Percentiles rank a stretch among this genome's conserved stretches.
Conservation (phyloP, 1,140 invertebrate species). For the Sitophilus oryzae region DNA sequence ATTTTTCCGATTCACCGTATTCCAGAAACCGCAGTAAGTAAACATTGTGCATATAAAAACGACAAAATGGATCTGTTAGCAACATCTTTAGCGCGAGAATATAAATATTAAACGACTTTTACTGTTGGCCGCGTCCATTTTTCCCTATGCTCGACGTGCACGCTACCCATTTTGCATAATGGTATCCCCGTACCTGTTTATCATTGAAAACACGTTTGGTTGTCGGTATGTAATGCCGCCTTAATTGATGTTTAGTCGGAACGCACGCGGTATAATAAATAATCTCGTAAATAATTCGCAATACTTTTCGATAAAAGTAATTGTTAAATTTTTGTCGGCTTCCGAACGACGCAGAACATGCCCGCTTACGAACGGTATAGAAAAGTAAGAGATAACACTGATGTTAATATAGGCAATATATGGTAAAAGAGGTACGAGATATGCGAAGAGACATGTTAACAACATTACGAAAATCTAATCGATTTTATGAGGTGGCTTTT, state of each 20-base stretch:
- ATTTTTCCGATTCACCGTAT: not conserved
- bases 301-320: not conserved
- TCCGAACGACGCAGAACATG: not conserved
- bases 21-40: conserved; percentile 1
- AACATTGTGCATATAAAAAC: no score
- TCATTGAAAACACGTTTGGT: conserved; percentile 1
- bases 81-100: not conserved
- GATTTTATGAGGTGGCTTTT: no score
- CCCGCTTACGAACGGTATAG: not conserved
- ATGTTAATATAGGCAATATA: no score
- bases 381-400: no score
- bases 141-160: not conserved
- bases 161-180: conserved; percentile 3
- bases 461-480: no score
- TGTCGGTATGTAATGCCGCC: conserved; percentile 1
- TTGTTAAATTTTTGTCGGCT: not conserved
- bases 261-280: conserved; percentile 5
- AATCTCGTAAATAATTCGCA: conserved; percentile 7
- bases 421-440: no score
- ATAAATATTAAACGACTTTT: not conserved
- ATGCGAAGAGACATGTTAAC: no score
- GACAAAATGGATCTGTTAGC: not conserved
- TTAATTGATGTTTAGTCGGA: conserved; percentile 6
- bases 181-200: not conserved
- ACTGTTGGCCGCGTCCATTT: not conserved